Evolutionary conservation across 2,888 invertebrate genomes (phyloP), one percentile per base, ranked within the genome.

Genomic region (Dryadula phaetusa): DNA sequence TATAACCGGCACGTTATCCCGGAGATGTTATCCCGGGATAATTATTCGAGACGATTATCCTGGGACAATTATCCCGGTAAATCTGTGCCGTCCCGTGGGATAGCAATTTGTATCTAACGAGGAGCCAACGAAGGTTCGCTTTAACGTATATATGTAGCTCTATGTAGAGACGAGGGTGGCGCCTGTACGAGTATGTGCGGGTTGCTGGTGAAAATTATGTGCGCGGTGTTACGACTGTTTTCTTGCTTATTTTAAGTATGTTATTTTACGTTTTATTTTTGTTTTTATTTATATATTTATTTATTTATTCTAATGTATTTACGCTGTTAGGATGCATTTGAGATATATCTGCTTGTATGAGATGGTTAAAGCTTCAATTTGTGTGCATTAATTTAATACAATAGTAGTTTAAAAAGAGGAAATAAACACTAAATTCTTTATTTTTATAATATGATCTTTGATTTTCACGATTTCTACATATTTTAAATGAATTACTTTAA

Each of bases 101-200:
- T 64, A 56, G 62, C 71, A 63, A 70, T 71, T 71, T 69, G 67
- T 68, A 79, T 77, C 84, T 88, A 86, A 87, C 88, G 88, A 87
- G 82, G 82, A 86, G 86, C 77, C 80, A 85, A 83, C 80, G 77
- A 72, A 73, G 72, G 74, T 66, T 73, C 69, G 75, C 75, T 76
- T 75, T 76, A 77, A 77, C 76, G 77, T 74, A 75, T 74, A 75
- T 73, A 76, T 73, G 52, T 28, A 32, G 28, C 37, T 25, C 22
- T 54, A 56, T 56, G 74, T 75, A 75, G 70, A 72, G 72, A 62
- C 60, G 66, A 75, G 70, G 72, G 40, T n/a, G 64, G 56, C n/a
- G 40, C 3, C 37, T 40, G 20, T 25, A n/a, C 42, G n/a, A n/a
- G n/a, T n/a, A n/a, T 61, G 16, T 53, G 49, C 10, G 28, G 18